A percentile compares a stretch with the other conserved stretches of the same genome.
These are phyloP conservation scores for Ophonus ardosiacus DNA, from an alignment of 2,888 invertebrate species.

Conservation along the genomic window DNA sequence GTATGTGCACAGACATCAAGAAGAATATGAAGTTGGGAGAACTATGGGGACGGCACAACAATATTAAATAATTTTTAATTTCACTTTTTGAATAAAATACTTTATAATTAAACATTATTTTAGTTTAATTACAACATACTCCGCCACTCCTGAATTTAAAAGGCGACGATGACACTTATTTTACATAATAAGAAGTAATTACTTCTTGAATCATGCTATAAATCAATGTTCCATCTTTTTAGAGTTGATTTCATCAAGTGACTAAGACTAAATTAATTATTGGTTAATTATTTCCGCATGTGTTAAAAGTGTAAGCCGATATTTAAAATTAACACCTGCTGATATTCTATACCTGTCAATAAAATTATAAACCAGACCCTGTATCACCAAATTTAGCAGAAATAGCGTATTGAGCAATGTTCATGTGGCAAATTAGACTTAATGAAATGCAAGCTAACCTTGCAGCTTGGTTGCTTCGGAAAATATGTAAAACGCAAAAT, in stretches of 20 bases:
- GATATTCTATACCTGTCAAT: constrained; percentile 29
- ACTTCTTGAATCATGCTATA: background rate
- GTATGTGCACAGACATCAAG: no score
- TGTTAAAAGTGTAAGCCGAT: constrained; percentile 26
- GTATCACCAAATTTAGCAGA: constrained; percentile 35
- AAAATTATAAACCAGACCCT: constrained; percentile 23
- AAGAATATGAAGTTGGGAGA: no score
- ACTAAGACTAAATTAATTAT: constrained; percentile 21
- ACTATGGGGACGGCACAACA: no score
- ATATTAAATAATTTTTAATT: no score
- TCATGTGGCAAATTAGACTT: background rate
- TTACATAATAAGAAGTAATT: constrained; percentile 24
- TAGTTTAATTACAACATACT: no score
- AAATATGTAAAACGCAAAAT: constrained; percentile 25
- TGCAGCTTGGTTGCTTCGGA: constrained; percentile 22
- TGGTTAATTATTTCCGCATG: constrained; percentile 32
- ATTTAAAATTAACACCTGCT: constrained; percentile 40
- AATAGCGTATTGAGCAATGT: constrained; percentile 24
- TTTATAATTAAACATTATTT: background rate
- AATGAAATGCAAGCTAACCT: constrained; percentile 41
- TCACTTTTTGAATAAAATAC: background rate
- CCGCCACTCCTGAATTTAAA: background rate
- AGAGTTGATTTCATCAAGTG: constrained; percentile 41
- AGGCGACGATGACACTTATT: background rate
- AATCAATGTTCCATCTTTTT: background rate